phyloP scores from a whole-genome alignment of 2,797 vertebrate species.

The Steatocranus sp. region DNA sequence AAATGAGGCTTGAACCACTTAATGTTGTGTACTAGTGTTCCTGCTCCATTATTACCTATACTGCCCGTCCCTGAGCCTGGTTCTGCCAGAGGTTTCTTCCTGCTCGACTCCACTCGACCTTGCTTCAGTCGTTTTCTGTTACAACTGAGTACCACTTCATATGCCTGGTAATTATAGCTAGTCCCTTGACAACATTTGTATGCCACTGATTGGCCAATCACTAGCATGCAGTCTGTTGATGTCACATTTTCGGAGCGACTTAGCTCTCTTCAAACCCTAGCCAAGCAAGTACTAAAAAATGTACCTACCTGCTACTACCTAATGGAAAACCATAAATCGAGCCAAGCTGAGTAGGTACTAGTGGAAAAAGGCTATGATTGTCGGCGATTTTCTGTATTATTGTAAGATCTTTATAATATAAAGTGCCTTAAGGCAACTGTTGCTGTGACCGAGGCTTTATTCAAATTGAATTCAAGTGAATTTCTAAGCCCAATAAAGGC shows the following conservation, averaged over 20 bases:
- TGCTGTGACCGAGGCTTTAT: background rate
- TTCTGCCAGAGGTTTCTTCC: background rate
- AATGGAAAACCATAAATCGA: too few relatives aligned
- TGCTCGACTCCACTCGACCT: background rate
- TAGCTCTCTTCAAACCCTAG: too few relatives aligned
- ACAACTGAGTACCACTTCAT: background rate
- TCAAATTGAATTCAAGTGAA: background rate
- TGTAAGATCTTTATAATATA: background rate
- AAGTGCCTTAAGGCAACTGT: background rate
- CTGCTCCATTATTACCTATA: background rate
- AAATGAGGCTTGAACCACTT: background rate
- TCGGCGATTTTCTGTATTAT: rapidly evolving
- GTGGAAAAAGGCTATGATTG: background rate
- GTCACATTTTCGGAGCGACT: too few relatives aligned
- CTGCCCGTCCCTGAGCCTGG: background rate
- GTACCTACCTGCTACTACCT: too few relatives aligned
- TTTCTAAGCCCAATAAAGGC: rapidly evolving
- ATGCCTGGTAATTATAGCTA: too few relatives aligned
- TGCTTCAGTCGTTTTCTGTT: rapidly evolving
- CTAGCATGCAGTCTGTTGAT: too few relatives aligned
- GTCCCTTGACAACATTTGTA: too few relatives aligned
- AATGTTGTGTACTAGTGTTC: background rate
- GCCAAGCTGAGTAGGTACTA: too few relatives aligned
- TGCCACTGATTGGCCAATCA: too few relatives aligned
- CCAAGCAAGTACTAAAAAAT: too few relatives aligned